Evolutionary conservation across 2,797 vertebrate species (phyloP).

Genomic region (Graptemys geographica): DNA sequence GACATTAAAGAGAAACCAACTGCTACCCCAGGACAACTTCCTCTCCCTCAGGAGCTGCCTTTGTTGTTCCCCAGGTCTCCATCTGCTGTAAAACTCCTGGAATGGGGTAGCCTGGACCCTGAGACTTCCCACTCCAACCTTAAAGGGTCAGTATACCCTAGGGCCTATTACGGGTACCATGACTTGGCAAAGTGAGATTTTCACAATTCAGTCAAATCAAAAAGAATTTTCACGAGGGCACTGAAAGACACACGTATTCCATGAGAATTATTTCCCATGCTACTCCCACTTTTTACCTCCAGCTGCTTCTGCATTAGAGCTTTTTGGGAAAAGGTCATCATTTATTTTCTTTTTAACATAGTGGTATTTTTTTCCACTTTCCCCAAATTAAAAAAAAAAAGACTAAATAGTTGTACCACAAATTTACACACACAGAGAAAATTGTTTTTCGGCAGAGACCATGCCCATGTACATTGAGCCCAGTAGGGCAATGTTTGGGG

Average conservation of each 20-base stretch:
- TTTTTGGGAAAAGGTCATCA: background rate
- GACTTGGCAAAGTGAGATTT: background rate
- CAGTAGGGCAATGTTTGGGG: background rate
- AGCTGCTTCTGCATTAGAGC: background rate
- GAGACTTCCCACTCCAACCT: background rate
- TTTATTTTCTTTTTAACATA: constrained; percentile 10
- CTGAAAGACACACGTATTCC: background rate
- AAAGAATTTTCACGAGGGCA: background rate
- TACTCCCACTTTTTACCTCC: background rate
- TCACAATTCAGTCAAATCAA: background rate
- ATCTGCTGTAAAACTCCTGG: background rate
- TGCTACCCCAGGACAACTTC: constrained; percentile 66
- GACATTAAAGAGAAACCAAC: background rate
- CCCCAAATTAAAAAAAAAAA: background rate
- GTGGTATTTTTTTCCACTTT: background rate
- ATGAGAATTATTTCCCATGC: background rate
- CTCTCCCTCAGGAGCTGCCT: background rate
- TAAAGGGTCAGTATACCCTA: background rate
- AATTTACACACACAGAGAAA: background rate
- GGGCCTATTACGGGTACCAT: background rate
- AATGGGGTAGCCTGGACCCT: too few relatives aligned
- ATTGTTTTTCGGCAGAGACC: constrained; percentile 48
- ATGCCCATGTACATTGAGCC: constrained; percentile 13
- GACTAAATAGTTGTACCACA: background rate
- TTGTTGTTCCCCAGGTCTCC: constrained; percentile 14